Evolutionary conservation across 2,797 vertebrate species (phyloP), one percentile per base, ranked within the genome.

Genomic region (Rousettus madagascariensis): DNA sequence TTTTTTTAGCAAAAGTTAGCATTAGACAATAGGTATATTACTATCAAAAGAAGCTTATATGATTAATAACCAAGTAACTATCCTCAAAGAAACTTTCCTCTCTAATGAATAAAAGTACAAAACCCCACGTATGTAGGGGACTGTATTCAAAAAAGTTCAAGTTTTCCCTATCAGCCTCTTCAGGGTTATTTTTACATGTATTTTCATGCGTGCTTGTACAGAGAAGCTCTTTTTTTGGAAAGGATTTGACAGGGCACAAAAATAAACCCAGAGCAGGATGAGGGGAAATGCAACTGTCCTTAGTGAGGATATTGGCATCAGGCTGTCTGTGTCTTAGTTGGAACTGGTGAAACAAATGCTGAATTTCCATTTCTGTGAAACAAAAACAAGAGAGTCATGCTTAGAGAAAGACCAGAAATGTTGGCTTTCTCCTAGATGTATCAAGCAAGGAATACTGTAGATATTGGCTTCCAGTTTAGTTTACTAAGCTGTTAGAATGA

Each of bases 351-450:
- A 85, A 65, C 57, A 55, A 53, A 71, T 84, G 4, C 6, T 1
- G 6, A n/a, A 17, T 3, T 9, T 36, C 36, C 19, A 1, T 10
- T 85, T 16, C 96, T 97, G 63, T 59, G 49, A 80, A 93, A 77
- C 8, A 93, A 72, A 95, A 71, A 41, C 38, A 88, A 78, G 33
- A 91, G 33, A 49, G 43, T 84, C 28, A 75, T 30, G 3, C 83
- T 94, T 86, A 91, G 85, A 95, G 79, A 89, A 86, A 86, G 17
- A 26, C 30, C 53, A 71, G 57, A 90, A 90, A 77, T 26, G 9
- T 15, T 13, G n/a, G 15, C 38, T 84, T 91, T 93, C 33, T 38
- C 68, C 55, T 63, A 24, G 28, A 72, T 33, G 53, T 41, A 79
- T 6, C 30, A 65, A 83, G 33, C 22, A 75, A 95, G 4, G 28